These are phyloP conservation scores for Rhinichthys klamathensis DNA, from an alignment of 2,113 vertebrate genomes.

Conservation along the genomic window DNA sequence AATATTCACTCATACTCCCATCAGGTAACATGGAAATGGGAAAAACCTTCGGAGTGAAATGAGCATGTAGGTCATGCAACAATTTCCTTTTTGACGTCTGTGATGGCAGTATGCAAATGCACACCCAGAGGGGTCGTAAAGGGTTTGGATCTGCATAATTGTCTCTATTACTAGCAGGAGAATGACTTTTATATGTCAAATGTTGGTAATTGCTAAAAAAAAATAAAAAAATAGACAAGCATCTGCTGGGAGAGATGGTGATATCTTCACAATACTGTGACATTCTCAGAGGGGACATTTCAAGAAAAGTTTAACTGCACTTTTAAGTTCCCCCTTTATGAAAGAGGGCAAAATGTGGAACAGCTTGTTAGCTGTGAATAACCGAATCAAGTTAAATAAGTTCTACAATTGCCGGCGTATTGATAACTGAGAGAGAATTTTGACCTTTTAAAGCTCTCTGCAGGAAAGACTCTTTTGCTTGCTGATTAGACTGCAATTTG, in stretches of 20 bases:
- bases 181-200: conserved; percentile 10
- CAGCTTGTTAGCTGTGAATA: conserved; percentile 28
- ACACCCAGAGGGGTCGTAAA: neutral
- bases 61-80: conserved; percentile 45
- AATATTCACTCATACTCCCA: neutral
- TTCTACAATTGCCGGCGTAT: conserved; percentile 17
- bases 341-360: neutral
- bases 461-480: neutral
- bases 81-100: conserved; percentile 7
- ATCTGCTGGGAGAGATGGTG: neutral
- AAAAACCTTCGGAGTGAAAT: neutral
- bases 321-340: neutral
- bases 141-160: conserved; percentile 19
- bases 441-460: neutral
- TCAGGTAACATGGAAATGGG: conserved; percentile 1
- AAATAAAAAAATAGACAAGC: neutral
- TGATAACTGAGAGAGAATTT: conserved; percentile 10
- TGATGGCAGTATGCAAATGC: conserved; percentile 34
- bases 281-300: conserved; percentile 7
- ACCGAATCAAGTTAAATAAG: neutral
- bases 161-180: conserved; percentile 26
- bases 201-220: neutral
- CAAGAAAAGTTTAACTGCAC: neutral
- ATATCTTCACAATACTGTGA: neutral
- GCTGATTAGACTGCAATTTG: neutral